Evolutionary conservation across 2,113 vertebrate genomes (phyloP).

Genomic region (Prionailurus bengalensis): DNA sequence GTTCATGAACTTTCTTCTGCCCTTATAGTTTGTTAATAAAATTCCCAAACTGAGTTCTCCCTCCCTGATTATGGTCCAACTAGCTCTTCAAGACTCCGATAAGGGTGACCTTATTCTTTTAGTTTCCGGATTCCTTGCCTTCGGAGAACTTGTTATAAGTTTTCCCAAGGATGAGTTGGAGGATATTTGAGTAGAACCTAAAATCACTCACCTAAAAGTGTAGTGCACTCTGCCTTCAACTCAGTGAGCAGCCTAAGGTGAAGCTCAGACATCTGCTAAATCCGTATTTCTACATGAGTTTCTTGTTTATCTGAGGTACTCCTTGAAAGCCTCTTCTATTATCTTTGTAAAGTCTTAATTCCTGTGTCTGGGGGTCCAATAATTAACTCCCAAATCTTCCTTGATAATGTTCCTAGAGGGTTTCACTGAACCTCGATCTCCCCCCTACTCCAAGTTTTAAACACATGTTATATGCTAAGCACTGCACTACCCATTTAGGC

Average conservation of each 20-base stretch:
- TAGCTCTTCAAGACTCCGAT: background rate
- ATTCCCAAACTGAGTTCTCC: background rate
- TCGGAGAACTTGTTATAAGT: background rate
- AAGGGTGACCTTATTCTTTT: background rate
- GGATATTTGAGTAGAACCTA: background rate
- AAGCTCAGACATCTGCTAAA: background rate
- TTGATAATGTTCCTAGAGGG: background rate
- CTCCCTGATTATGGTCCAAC: background rate
- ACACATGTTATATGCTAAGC: background rate
- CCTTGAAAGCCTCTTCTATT: background rate
- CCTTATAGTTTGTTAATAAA: background rate
- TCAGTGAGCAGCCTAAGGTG: background rate
- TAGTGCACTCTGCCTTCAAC: background rate
- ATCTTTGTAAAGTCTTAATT: background rate
- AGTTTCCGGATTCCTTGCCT: background rate
- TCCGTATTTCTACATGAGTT: slow-evolving; percentile 1
- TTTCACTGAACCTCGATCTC: background rate
- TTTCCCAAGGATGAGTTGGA: background rate
- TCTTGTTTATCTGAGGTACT: background rate
- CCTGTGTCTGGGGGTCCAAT: background rate
- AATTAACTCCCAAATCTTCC: background rate
- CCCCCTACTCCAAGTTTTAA: background rate
- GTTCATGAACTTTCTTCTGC: background rate
- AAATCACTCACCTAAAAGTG: background rate
- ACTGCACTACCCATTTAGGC: background rate